A percentile compares a stretch with the other conserved stretches of the same genome.
Evolutionary conservation across 92 coral and sea anemone species (phyloP).

Genomic region (Epizoanthus ramosus): DNA sequence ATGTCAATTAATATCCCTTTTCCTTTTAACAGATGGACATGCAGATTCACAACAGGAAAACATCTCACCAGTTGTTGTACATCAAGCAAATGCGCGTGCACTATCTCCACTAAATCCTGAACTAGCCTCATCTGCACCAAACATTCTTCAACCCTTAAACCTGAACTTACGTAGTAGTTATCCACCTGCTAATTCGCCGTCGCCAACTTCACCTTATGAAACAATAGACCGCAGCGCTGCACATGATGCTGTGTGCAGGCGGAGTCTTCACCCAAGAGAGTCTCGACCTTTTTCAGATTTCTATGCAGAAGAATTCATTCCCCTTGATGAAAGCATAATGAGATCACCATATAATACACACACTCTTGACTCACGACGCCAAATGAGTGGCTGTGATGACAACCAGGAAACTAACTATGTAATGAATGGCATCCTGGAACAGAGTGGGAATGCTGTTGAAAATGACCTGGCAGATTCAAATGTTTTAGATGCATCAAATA

Average conservation of each 20-base stretch:
- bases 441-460: not conserved
- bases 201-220: constrained; percentile 72
- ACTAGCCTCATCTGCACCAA: constrained; percentile 80
- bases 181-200: constrained; percentile 51
- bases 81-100: constrained; percentile 4
- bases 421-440: constrained; percentile 10
- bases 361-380: constrained; percentile 4
- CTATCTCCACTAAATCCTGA: constrained; percentile 70
- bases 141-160: constrained; percentile 70
- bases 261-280: constrained; percentile 59
- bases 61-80: constrained; percentile 49
- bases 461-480: not conserved
- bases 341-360: constrained; percentile 38
- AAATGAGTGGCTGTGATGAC: not conserved
- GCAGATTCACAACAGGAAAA: constrained; percentile 63
- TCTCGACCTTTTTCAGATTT: constrained; percentile 84
- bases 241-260: constrained; percentile 44
- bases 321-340: constrained; percentile 55
- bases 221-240: constrained; percentile 31
- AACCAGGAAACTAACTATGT: not conserved
- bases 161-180: constrained; percentile 56
- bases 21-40: constrained; percentile 28
- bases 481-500: constrained; percentile 10
- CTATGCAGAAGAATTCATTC: constrained; percentile 72
- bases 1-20: not conserved